Base-by-base conservation (phyloP, 2,113 vertebrate genomes). In the Panurus biarmicus region DNA sequence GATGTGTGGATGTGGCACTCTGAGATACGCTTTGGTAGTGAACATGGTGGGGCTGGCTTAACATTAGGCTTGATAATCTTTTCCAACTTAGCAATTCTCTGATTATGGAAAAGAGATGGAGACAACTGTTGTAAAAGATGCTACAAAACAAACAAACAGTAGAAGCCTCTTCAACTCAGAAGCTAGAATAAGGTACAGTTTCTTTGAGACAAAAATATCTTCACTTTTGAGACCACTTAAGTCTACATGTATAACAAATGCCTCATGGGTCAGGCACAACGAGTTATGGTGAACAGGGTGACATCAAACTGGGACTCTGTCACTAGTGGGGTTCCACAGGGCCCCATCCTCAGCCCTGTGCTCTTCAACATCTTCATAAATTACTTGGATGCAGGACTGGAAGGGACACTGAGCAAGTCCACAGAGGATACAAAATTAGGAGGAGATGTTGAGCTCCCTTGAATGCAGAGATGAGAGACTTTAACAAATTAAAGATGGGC, bases 321-420 rank as follows among this genome's bases (percentile, higher is more conserved):
- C 33, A 31, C 36, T 21, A 22, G 4, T 26, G 36, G 16, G 9
- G 14, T 8, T 60, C 26, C 18, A 71, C 31, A 60, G 8, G 8
- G 22, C 11, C 4, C 5, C 36, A 22, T 50, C 44, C 31, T 75
- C 0, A 0, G 20, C 31, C 25, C 44, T 14, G 16, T 35, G 7
- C 13, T 67, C 14, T 44, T 86, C 26, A 67, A 19, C 2, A 31
- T 4, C 61, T 66, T 35, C 44, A 50, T 31, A 1, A 66, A 60
- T 12, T 0, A 26, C 14, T 44, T 76, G 45, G 45, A 9, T 12
- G 3, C 21, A 36, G 36, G 53, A 29, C 61, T 58, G 44, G 25
- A 75, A 75, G 25, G 61, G 21, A 67, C 21, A 26, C 7, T 10
- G 14, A 58, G 8, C 10, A 66, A 42, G 16, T 67, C 21, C 2